Base-by-base conservation (phyloP, 1,140 invertebrate species). In the Cyphomyrmex costatus region DNA sequence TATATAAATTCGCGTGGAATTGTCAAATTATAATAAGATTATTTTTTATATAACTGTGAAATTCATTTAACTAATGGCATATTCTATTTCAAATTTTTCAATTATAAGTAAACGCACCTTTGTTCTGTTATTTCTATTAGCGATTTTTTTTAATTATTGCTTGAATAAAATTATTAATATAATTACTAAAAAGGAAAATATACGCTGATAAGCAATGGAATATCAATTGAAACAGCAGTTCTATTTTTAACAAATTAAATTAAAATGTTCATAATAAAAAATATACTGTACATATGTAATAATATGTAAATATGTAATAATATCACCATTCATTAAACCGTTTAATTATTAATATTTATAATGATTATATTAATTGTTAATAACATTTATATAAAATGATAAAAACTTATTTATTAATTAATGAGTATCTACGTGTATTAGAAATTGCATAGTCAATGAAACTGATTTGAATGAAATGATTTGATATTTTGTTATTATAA, bases 321-420 rank as follows among this genome's bases (percentile, higher is more conserved):
- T n/a, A 36, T 2, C 6, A 79, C 36, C 14, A 30, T 36, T 53
- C 14, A 30, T 21, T 19, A 21, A 36, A 8, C 27, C 12, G 53
- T 53, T 68, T 36, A 66, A 79, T 66, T 79, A 49, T 56, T 79
- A 30, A 7, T 49, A 53, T 53, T 79, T 79, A 79, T 79, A 79
- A 79, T 53, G n/a, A 68, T 36, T n/a, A 27, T 53, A 49, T 79
- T 68, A 79, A 68, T 51, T 36, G 3, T 79, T 30, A 51, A 33
- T 79, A 19, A 4, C 30, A 14, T 33, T 79, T 68, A 53, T 79
- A 53, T 79, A 10, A 19, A 66, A 19, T 33, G 46, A 4, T 79
- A 33, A 68, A 66, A 79, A 68, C 46, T 56, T 10, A 27, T 12
- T 58, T 46, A 53, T 79, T 68, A 68, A 79, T 79, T 68, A 63